These are phyloP conservation scores for Grammomys dolichurus DNA, from an alignment of 2,113 vertebrate genomes.

Conservation along the genomic window DNA sequence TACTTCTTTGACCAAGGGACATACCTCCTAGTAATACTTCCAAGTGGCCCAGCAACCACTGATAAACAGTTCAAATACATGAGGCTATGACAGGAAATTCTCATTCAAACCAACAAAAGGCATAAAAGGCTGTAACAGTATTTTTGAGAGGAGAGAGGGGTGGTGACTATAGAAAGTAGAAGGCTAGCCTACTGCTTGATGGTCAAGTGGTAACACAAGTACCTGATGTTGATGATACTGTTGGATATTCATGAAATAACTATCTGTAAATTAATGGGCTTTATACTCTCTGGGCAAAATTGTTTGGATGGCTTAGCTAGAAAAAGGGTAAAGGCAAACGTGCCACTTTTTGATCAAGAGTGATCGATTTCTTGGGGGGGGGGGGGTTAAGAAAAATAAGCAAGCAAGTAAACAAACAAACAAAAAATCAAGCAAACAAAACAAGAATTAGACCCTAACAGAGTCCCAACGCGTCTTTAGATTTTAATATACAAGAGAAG, in stretches of 20 bases:
- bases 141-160: background rate
- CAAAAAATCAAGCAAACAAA: background rate
- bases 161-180: background rate
- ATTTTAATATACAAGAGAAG: background rate
- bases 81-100: background rate
- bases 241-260: background rate
- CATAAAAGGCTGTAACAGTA: background rate
- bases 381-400: background rate
- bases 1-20: background rate
- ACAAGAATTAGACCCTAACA: background rate
- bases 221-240: background rate
- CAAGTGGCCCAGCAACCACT: background rate
- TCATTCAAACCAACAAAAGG: background rate
- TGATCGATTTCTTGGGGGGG: no score
- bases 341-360: background rate
- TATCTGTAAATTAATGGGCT: background rate
- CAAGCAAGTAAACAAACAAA: no score
- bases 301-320: background rate
- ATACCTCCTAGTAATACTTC: background rate
- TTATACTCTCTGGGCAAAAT: background rate
- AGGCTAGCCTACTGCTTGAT: background rate
- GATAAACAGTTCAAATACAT: background rate
- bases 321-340: background rate
- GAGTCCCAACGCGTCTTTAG: background rate
- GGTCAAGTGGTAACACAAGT: background rate